Evolutionary conservation across 1,140 invertebrate genomes (phyloP).

Genomic region (Wiebesia pumilae): DNA sequence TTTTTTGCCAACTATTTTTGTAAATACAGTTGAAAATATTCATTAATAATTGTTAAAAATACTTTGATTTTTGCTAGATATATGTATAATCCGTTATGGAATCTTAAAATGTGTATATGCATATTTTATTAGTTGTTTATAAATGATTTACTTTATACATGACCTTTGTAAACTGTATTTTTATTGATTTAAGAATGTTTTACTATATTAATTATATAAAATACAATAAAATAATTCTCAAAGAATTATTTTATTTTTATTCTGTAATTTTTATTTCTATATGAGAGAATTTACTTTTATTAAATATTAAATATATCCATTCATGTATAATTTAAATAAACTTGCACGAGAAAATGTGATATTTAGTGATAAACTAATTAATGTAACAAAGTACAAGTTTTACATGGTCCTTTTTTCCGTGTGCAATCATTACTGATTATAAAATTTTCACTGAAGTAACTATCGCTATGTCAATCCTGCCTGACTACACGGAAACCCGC

Average conservation of each 20-base stretch:
- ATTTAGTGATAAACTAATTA: background rate
- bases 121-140: too few species aligned
- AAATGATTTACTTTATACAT: background rate
- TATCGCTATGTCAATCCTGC: conserved; percentile 26
- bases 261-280: background rate
- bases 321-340: background rate
- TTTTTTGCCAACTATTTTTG: too few species aligned
- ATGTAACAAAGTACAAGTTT: background rate
- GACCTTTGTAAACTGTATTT: background rate
- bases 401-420: conserved; percentile 21
- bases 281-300: too few species aligned
- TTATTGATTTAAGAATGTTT: background rate
- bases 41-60: too few species aligned
- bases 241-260: background rate
- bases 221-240: background rate
- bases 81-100: too few species aligned
- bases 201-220: too few species aligned
- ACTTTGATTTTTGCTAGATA: too few species aligned
- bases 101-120: too few species aligned
- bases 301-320: too few species aligned
- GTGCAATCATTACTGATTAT: conserved; percentile 13
- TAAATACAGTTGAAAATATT: too few species aligned
- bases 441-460: background rate
- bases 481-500: conserved; percentile 36
- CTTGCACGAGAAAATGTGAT: background rate